Percentiles rank a stretch among this genome's conserved stretches.
Evolutionary conservation across 1,140 invertebrate species (phyloP).

Genomic region (Bombus balteatus): DNA sequence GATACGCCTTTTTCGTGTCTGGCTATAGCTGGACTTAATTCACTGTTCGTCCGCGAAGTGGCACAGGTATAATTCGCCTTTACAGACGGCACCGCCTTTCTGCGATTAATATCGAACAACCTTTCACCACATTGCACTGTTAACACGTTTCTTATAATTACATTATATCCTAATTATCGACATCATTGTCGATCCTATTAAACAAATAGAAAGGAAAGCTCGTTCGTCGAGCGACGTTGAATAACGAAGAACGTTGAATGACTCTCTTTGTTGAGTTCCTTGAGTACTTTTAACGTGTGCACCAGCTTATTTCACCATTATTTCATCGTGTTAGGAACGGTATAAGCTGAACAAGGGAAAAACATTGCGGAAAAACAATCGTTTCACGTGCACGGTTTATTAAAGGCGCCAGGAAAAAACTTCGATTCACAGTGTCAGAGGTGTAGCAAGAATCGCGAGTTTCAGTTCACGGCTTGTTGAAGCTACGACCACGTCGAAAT

Average conservation of each 20-base stretch:
- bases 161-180: not conserved
- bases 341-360: not conserved
- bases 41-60: constrained; percentile 50
- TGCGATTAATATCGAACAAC: constrained; percentile 57
- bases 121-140: constrained; percentile 15
- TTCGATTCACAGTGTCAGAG: not conserved
- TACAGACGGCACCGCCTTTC: constrained; percentile 52
- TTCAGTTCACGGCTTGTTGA: constrained; percentile 12
- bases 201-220: not conserved
- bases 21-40: constrained; percentile 62
- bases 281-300: too few relatives aligned
- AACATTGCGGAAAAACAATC: not conserved
- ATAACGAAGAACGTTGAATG: not conserved
- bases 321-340: not conserved
- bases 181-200: not conserved
- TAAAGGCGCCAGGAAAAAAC: not conserved
- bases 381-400: constrained; percentile 17
- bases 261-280: too few relatives aligned
- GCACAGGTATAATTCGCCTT: constrained; percentile 28
- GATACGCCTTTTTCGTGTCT: constrained; percentile 67
- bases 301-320: not conserved
- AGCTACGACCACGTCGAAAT: constrained; percentile 21
- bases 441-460: constrained; percentile 4
- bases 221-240: too few relatives aligned
- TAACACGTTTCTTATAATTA: constrained; percentile 3